Conservation (phyloP, 2,888 invertebrate genomes). For the Drosophila paucipuncta region DNA sequence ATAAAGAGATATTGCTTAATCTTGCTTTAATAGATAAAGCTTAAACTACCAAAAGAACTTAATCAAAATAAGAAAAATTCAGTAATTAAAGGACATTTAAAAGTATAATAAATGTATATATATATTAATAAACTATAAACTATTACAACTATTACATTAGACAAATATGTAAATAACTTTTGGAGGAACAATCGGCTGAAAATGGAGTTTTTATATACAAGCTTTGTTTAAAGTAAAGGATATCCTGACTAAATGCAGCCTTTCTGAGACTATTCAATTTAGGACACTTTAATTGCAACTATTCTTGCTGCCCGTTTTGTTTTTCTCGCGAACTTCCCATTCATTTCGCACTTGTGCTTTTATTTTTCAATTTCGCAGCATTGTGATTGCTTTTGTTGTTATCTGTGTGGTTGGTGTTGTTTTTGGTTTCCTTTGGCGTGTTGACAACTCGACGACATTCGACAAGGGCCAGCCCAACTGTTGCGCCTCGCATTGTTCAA, state of each 20-base stretch:
- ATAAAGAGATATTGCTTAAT: not conserved
- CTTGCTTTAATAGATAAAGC: not conserved
- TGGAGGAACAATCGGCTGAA: not conserved
- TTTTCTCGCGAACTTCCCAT: conserved; percentile 31
- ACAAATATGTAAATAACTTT: not conserved
- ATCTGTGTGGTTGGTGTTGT: not conserved
- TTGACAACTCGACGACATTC: conserved; percentile 55
- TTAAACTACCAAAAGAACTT: not conserved
- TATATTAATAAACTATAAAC: not conserved
- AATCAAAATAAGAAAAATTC: not conserved
- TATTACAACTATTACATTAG: not conserved
- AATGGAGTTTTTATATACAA: not conserved
- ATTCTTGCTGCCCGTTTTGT: not conserved
- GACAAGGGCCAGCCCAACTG: conserved; percentile 57
- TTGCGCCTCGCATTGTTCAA: conserved; percentile 71
- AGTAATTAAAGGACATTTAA: not conserved
- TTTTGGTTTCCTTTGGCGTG: conserved; percentile 23
- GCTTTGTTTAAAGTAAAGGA: not conserved
- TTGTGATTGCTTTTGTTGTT: conserved; percentile 13
- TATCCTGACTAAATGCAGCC: not conserved
- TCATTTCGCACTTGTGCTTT: conserved; percentile 49
- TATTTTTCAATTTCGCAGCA: conserved; percentile 62
- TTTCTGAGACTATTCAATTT: conserved; percentile 1
- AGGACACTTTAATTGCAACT: conserved; percentile 2
- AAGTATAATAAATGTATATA: too few relatives aligned